Evolutionary conservation across 2,888 invertebrate genomes (phyloP).

Genomic region (Busseola fusca): DNA sequence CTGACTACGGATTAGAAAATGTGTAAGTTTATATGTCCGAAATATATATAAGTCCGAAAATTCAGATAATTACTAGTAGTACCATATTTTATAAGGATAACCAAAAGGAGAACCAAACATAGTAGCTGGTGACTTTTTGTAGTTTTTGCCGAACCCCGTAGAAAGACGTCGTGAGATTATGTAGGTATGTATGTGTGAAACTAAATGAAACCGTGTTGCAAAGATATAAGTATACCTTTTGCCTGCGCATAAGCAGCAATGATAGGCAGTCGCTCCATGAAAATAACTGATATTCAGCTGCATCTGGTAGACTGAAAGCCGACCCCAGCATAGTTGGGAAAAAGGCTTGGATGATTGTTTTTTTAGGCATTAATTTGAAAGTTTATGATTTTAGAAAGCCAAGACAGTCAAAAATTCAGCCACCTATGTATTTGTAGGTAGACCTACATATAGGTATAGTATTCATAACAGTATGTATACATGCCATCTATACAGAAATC

Average conservation of each 20-base stretch:
- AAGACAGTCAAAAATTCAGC: not conserved
- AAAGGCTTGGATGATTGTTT: not conserved
- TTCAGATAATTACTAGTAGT: no score
- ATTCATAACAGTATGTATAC: not conserved
- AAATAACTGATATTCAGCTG: not conserved
- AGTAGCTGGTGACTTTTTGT: no score
- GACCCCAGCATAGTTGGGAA: not conserved
- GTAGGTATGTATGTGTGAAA: not conserved
- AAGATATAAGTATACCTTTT: not conserved
- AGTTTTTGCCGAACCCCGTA: no score
- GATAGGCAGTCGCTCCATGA: not conserved
- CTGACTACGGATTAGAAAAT: no score
- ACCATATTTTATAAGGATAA: no score
- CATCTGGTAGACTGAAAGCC: not conserved
- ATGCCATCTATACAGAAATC: not conserved
- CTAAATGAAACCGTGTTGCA: no score
- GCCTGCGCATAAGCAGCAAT: no score
- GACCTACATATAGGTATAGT: not conserved
- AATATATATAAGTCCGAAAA: no score
- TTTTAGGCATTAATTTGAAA: not conserved
- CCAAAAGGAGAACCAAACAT: no score
- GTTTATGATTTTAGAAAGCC: not conserved
- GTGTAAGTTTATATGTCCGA: no score
- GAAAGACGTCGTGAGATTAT: no score
- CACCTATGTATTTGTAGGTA: not conserved